Evolutionary conservation across 2,113 vertebrate species (phyloP), one percentile per base, ranked within the genome.

Genomic region (Oxyruncus cristatus): DNA sequence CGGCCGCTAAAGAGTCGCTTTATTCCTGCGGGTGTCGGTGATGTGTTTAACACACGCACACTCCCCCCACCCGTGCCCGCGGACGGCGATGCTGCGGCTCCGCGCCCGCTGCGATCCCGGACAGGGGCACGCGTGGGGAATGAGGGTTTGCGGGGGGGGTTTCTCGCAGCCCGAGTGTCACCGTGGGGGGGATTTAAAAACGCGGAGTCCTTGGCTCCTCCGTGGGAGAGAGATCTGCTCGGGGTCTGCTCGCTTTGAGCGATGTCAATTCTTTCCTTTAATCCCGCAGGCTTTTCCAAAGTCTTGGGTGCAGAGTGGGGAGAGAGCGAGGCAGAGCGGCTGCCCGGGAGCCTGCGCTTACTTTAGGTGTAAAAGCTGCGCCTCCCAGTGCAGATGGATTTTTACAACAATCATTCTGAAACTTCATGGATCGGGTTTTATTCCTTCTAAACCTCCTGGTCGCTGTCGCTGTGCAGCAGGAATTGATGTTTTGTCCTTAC

Each of bases 341-440:
- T 58, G 68, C 73, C 66, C 49, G 44, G 39, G 52, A 49, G 28
- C 23, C 53, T 11, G 93, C 68, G 53, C 7, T 95, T 8, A 9
- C 41, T 88, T 10, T 1, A 26, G 78, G 19, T 30, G 3, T 19
- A 59, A 72, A 71, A 81, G 62, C 92, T 58, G 89, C 93, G 89
- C 84, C 88, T 91, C 88, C 78, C 88, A 24, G 78, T 5, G 92
- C 93, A 59, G 70, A 15, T 14, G 72, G 13, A 26, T 72, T 93
- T 52, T 91, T 85, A 2, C 9, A 62, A 33, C 86, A 75, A 42
- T 28, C 65, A 1, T 47, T 23, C 80, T 9, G 65, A 95, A 89
- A 92, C 71, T 95, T 91, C 82, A 22, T 0, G 52, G 37, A 4
- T 85, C 56, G 5, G 44, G 56, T 44, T 84, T 82, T 52, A 37